phyloP scores from a whole-genome alignment of 2,888 invertebrate genomes.

The Odontothrips loti region DNA sequence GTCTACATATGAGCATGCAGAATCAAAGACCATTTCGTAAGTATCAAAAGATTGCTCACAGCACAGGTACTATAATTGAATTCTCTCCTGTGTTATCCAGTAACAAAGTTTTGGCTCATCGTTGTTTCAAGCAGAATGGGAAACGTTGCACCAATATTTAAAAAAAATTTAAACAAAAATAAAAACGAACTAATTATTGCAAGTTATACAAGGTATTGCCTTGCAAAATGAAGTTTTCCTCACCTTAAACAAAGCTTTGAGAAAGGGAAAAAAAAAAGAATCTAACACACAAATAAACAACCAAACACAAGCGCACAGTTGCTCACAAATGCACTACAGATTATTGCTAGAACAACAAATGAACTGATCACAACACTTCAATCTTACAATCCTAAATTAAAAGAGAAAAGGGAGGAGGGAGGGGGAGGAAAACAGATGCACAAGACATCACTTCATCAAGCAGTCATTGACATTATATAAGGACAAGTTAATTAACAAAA shows the following conservation, averaged over 20 bases:
- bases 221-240: not conserved
- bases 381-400: not conserved
- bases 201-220: not conserved
- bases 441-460: not conserved
- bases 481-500: slow-evolving; percentile 8
- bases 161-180: too few relatives aligned
- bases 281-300: not conserved
- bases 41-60: not conserved
- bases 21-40: not conserved
- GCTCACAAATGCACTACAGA: not conserved
- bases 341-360: slow-evolving; percentile 24
- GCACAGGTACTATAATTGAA: not conserved
- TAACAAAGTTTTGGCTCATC: not conserved
- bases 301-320: not conserved
- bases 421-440: not conserved
- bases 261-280: not conserved
- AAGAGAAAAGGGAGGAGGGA: not conserved
- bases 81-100: not conserved
- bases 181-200: too few relatives aligned
- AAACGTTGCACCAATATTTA: not conserved
- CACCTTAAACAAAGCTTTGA: not conserved
- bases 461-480: not conserved
- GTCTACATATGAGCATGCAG: too few relatives aligned
- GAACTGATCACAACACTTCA: slow-evolving; percentile 26
- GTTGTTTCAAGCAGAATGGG: not conserved